Conservation (phyloP, 1,140 invertebrate genomes). For the Drosophila equinoxialis region DNA sequence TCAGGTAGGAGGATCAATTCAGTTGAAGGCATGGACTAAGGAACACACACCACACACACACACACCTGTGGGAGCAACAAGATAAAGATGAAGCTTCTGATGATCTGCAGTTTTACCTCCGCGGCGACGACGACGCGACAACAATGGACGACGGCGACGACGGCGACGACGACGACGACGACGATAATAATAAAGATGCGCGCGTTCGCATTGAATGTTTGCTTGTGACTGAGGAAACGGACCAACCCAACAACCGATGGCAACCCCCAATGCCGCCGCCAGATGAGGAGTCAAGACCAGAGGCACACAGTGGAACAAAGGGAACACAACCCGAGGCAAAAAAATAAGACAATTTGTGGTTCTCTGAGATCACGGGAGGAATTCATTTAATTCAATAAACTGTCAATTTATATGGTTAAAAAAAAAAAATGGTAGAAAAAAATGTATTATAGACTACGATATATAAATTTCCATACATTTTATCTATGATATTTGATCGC, state of each 20-base stretch:
- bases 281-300: slow-evolving; percentile 22
- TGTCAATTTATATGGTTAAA: too few relatives aligned
- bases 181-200: slow-evolving; percentile 22
- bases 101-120: slow-evolving; percentile 5
- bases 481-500: background rate
- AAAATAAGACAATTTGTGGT: too few relatives aligned
- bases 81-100: background rate
- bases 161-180: slow-evolving; percentile 33
- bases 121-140: slow-evolving; percentile 5
- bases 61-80: slow-evolving; percentile 9
- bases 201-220: slow-evolving; percentile 26
- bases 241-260: slow-evolving; percentile 14
- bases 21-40: background rate
- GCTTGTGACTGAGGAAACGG: slow-evolving; percentile 27
- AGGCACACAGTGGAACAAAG: slow-evolving; percentile 15
- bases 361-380: background rate
- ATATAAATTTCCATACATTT: background rate
- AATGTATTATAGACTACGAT: too few relatives aligned
- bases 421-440: too few relatives aligned
- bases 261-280: slow-evolving; percentile 38
- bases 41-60: background rate
- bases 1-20: slow-evolving; percentile 28
- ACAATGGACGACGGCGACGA: slow-evolving; percentile 31
- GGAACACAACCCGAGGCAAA: too few relatives aligned
- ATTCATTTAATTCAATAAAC: too few relatives aligned